Base-by-base conservation (phyloP, 2,797 vertebrate genomes). In the Malacoctenus gilli region DNA sequence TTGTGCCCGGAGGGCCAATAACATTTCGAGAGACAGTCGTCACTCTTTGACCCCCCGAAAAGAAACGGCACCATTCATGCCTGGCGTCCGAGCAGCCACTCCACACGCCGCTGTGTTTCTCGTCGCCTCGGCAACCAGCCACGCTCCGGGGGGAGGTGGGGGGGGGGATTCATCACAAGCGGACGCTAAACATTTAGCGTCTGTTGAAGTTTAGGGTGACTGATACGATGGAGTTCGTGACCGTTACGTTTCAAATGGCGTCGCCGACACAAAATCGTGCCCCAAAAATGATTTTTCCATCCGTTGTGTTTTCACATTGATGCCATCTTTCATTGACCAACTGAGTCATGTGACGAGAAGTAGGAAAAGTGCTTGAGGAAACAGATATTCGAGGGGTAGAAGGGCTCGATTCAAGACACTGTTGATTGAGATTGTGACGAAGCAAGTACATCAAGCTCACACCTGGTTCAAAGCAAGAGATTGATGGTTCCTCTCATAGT, bases 31-130 rank as follows among this genome's bases (percentile, higher is more conserved):
- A 79, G 65, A 81, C 64, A 76, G 54, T 83, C 82, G 34, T 77
- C 69, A 74, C 71, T 84, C 65, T 72, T 81, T 83, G 75, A 89
- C 80, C 76, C n/a, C 43, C 67, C 55, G 68, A 72, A 72, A 79
- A 81, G 69, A 87, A 86, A 83, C 52, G 28, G 59, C 78, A 57
- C 79, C 75, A 87, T 85, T 89, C 82, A 86, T 85, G 31, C 71
- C 41, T 25, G 10, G 65, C 12, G 4, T 54, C 42, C 35, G 51
- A 28, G 53, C 61, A 11, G n/a, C n/a, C 8, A 4, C 28, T 63
- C 37, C 1, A 13, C 41, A 20, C 53, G 51, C 32, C n/a, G 39
- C 44, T 30, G 35, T 72, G 35, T 72, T 78, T 64, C 68, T 54
- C 59, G 35, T 25, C 60, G 48, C 15, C 43, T 43, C 79, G 66